phyloP scores from a whole-genome alignment of 1,140 invertebrate genomes.

The Aphelinus certus region DNA sequence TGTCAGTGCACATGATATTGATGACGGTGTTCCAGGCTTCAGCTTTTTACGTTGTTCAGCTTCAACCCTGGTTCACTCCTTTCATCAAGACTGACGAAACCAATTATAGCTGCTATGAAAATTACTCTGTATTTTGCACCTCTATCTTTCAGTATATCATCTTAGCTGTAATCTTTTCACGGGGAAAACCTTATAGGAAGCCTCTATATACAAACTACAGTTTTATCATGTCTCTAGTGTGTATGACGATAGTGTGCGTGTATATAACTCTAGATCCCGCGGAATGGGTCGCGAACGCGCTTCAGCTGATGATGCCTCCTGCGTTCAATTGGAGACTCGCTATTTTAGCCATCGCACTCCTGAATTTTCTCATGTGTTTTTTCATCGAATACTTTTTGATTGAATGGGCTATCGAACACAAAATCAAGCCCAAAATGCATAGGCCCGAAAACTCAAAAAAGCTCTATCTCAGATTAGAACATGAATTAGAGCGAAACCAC shows the following conservation, averaged over 20 bases:
- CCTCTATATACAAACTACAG: conserved; percentile 82
- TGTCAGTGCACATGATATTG: conserved; percentile 77
- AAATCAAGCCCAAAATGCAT: conserved; percentile 65
- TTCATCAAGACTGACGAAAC: conserved; percentile 66
- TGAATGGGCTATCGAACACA: conserved; percentile 69
- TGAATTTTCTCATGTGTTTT: conserved; percentile 72
- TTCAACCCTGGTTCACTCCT: conserved; percentile 77
- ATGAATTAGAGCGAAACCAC: conserved; percentile 53
- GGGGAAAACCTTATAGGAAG: conserved; percentile 88
- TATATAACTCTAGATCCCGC: conserved; percentile 78
- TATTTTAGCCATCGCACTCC: conserved; percentile 70
- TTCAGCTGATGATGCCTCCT: conserved; percentile 76
- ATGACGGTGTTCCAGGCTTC: conserved; percentile 74
- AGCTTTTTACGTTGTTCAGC: conserved; percentile 71
- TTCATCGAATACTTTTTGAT: conserved; percentile 72
- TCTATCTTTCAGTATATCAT: conserved; percentile 95
- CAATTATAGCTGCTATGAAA: conserved; percentile 75
- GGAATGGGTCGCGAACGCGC: conserved; percentile 68
- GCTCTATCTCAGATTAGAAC: conserved; percentile 65
- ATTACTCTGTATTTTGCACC: conserved; percentile 85
- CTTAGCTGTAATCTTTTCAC: conserved; percentile 88
- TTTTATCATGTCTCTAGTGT: conserved; percentile 72
- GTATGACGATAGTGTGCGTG: conserved; percentile 71
- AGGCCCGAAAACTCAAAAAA: conserved; percentile 68
- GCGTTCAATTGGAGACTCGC: conserved; percentile 70